phyloP scores from a whole-genome alignment of 2,888 invertebrate species.

The Argyresthia albistria region DNA sequence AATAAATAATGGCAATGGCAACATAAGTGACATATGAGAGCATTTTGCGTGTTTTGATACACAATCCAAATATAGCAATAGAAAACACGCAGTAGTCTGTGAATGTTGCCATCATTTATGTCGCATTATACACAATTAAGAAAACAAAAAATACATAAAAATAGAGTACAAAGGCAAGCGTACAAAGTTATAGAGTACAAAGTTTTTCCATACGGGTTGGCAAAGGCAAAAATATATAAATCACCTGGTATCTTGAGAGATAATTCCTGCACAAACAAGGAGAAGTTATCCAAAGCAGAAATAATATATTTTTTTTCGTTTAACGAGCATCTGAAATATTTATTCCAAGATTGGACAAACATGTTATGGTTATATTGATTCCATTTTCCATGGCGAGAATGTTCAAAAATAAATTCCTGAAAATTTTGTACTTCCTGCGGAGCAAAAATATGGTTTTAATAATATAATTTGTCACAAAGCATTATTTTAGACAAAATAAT shows the following conservation, averaged over 20 bases:
- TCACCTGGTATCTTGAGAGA: constrained; percentile 35
- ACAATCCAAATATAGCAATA: too few relatives aligned
- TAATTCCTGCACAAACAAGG: constrained; percentile 28
- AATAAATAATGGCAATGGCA: too few relatives aligned
- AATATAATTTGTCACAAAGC: neutral
- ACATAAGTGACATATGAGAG: too few relatives aligned
- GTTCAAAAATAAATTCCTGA: constrained; percentile 61
- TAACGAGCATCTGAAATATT: constrained; percentile 23
- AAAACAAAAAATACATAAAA: too few relatives aligned
- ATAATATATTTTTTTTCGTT: constrained; percentile 10
- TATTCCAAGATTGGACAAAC: constrained; percentile 57
- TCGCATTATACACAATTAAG: too few relatives aligned
- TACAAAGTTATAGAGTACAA: too few relatives aligned
- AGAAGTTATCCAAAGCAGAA: constrained; percentile 6
- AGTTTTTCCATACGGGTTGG: neutral
- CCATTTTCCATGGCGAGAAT: constrained; percentile 72
- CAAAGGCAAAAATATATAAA: neutral
- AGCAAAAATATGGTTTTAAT: constrained; percentile 2
- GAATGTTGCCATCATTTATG: too few relatives aligned
- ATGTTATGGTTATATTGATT: constrained; percentile 66
- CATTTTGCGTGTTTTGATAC: too few relatives aligned
- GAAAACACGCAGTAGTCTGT: too few relatives aligned
- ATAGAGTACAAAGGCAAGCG: too few relatives aligned
- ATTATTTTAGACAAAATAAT: neutral
- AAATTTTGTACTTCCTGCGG: constrained; percentile 67